Conservation (phyloP, 2,888 invertebrate genomes). For the Lumbricus terrestris region DNA sequence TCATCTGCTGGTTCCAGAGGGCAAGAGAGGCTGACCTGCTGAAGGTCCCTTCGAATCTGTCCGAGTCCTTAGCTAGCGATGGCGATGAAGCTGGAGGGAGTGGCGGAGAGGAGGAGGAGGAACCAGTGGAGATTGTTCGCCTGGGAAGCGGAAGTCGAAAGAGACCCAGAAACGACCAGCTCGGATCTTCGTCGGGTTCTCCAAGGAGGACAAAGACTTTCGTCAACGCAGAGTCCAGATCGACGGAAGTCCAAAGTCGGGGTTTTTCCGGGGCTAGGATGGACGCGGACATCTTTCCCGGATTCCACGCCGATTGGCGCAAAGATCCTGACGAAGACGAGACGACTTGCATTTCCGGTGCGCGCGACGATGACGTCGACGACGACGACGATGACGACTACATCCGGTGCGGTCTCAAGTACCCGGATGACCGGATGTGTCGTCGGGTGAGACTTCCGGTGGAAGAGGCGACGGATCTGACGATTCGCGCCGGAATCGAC, state of each 20-base stretch:
- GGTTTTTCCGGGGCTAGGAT: not conserved
- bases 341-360: not conserved
- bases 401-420: not conserved
- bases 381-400: slow-evolving; percentile 31
- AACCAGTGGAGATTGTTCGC: not conserved
- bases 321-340: not conserved
- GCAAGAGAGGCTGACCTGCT: slow-evolving; percentile 75
- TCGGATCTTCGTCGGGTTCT: not conserved
- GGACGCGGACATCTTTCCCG: not conserved
- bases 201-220: not conserved
- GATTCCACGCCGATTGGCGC: not conserved
- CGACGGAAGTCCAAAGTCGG: not conserved
- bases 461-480: slow-evolving; percentile 31
- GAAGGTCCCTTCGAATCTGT: not conserved
- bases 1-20: slow-evolving; percentile 86
- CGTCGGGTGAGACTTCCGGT: not conserved
- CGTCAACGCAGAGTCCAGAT: not conserved
- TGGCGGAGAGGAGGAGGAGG: not conserved
- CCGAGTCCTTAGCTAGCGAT: not conserved
- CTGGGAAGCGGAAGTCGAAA: not conserved
- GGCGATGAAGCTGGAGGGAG: not conserved
- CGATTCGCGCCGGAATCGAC: slow-evolving; percentile 20
- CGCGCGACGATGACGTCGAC: slow-evolving; percentile 55
- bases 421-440: not conserved
- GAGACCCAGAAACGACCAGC: slow-evolving; percentile 42